A percentile compares a stretch with the other conserved stretches of the same genome.
phyloP scores from a whole-genome alignment of 2,113 vertebrate species.

The Hiodon tergisus region DNA sequence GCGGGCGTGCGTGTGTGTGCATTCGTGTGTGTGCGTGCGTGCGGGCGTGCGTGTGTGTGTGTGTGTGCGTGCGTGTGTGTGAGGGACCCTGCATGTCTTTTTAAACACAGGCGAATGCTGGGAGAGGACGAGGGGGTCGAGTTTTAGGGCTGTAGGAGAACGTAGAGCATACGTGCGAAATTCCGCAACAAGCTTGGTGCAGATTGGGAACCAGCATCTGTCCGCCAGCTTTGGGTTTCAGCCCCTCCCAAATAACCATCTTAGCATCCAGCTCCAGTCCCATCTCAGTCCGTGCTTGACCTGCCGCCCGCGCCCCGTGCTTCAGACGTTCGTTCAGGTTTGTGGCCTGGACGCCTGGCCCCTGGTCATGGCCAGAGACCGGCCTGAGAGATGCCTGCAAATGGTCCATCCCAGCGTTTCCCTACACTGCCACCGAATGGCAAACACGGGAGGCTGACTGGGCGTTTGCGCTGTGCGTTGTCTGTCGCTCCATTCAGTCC shows the following conservation, averaged over 20 bases:
- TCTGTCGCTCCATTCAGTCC: neutral
- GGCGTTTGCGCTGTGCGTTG: neutral
- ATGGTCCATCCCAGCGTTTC: neutral
- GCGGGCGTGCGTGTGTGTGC: slow-evolving; percentile 8
- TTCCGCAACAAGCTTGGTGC: neutral
- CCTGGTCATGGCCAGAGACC: too few relatives aligned
- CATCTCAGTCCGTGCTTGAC: neutral
- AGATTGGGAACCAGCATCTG: neutral
- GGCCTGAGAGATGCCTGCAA: neutral
- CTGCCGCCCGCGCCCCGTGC: neutral
- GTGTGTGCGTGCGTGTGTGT: slow-evolving; percentile 9
- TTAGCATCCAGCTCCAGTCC: too few relatives aligned
- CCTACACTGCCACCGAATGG: neutral
- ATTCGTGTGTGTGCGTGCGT: neutral
- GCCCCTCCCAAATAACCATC: too few relatives aligned
- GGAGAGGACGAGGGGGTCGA: neutral
- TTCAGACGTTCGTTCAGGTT: neutral
- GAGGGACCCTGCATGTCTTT: neutral
- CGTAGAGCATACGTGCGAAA: neutral
- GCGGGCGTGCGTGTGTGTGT: too few relatives aligned
- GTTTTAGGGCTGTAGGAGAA: neutral
- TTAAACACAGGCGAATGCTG: neutral
- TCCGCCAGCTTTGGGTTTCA: too few relatives aligned
- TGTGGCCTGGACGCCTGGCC: neutral
- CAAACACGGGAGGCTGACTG: neutral